phyloP scores from a whole-genome alignment of 2,113 vertebrate genomes.

The Paralichthys olivaceus region DNA sequence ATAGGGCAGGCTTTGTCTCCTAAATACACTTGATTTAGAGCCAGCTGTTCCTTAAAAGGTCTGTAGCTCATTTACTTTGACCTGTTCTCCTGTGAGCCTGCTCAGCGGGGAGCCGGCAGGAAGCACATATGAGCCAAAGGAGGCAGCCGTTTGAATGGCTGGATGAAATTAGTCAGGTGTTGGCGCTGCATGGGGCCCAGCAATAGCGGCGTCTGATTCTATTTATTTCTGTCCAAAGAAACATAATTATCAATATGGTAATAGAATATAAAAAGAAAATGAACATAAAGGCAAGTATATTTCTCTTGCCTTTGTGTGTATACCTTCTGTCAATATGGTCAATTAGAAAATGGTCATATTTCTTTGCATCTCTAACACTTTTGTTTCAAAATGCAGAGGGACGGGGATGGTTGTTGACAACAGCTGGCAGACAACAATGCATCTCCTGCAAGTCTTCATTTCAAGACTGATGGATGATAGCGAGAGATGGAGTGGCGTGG shows the following conservation, averaged over 20 bases:
- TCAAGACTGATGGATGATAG: constrained; percentile 64
- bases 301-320: no score
- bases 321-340: neutral
- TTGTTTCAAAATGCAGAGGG: constrained; percentile 35
- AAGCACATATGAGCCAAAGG: constrained; percentile 67
- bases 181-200: constrained; percentile 72
- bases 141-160: constrained; percentile 69
- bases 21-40: constrained; percentile 37
- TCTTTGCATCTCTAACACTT: neutral
- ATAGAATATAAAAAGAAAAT: no score
- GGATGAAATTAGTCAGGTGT: constrained; percentile 80
- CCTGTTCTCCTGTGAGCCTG: constrained; percentile 50
- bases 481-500: constrained; percentile 37
- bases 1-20: neutral
- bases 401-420: constrained; percentile 41
- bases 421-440: constrained; percentile 64
- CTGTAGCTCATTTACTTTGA: constrained; percentile 74
- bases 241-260: no score
- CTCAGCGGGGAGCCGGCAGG: constrained; percentile 62
- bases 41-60: constrained; percentile 57
- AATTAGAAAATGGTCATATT: neutral
- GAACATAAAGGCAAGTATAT: no score
- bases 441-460: constrained; percentile 68
- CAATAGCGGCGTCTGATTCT: constrained; percentile 46
- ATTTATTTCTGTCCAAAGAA: no score